Conservation (phyloP, 2,888 invertebrate species). For the Ophraella communa region DNA sequence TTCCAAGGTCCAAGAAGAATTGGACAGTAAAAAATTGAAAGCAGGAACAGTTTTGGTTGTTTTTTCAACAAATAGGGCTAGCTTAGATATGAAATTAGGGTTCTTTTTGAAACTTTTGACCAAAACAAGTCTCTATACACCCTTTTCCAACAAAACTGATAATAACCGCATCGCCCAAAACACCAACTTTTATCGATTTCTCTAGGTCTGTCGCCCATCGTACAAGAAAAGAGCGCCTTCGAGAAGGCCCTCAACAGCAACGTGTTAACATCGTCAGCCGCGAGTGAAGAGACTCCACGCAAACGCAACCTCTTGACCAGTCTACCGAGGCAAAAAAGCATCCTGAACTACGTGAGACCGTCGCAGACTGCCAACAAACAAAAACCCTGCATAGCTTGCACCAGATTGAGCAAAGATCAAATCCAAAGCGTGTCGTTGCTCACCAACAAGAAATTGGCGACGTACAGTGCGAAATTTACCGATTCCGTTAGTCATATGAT, state of each 20-base stretch:
- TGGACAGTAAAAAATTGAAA: too few species aligned
- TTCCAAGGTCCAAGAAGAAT: too few species aligned
- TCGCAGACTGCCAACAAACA: constrained; percentile 23
- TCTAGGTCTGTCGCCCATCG: constrained; percentile 34
- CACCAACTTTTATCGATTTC: background rate
- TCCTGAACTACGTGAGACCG: constrained; percentile 48
- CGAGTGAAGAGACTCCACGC: constrained; percentile 37
- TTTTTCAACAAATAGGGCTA: too few species aligned
- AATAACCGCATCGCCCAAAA: too few species aligned
- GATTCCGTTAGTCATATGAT: constrained; percentile 55
- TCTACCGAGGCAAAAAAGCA: constrained; percentile 54
- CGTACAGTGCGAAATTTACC: constrained; percentile 47
- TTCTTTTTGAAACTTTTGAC: too few species aligned
- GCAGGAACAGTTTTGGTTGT: too few species aligned
- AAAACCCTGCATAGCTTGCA: constrained; percentile 53
- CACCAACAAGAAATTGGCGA: constrained; percentile 51
- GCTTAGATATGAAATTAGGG: too few species aligned
- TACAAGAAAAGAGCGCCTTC: background rate
- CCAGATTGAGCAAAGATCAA: constrained; percentile 50
- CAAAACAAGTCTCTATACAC: too few species aligned
- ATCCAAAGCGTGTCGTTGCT: constrained; percentile 47
- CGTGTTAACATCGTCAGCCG: constrained; percentile 8
- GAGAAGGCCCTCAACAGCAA: constrained; percentile 1
- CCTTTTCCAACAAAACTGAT: too few species aligned
- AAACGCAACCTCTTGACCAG: constrained; percentile 40